Evolutionary conservation across 1,140 invertebrate species (phyloP).

Genomic region (Vanessa tameamea): DNA sequence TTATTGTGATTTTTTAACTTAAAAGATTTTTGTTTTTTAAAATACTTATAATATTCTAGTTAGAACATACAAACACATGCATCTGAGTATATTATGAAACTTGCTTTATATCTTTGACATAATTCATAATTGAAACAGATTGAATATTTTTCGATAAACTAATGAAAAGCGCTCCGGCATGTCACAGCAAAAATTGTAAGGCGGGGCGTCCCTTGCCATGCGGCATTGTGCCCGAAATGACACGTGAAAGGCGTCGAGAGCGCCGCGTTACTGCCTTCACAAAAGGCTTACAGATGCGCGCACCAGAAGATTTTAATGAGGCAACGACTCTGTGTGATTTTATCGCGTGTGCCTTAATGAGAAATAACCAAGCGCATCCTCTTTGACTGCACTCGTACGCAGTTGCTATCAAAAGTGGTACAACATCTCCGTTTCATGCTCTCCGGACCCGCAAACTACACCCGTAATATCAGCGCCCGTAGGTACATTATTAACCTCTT

Average conservation of each 20-base stretch:
- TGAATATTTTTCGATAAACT: constrained; percentile 51
- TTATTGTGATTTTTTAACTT: no score
- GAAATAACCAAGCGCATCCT: constrained; percentile 79
- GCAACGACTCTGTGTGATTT: constrained; percentile 78
- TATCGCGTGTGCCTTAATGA: constrained; percentile 77
- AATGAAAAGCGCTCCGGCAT: constrained; percentile 64
- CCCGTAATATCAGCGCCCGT: constrained; percentile 40
- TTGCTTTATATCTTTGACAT: neutral
- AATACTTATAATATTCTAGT: no score
- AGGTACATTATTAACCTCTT: constrained; percentile 46
- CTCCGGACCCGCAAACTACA: constrained; percentile 37
- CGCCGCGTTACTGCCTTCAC: constrained; percentile 67
- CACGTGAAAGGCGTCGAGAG: constrained; percentile 77
- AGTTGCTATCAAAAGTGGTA: constrained; percentile 64
- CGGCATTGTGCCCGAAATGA: constrained; percentile 77
- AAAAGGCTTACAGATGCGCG: constrained; percentile 80
- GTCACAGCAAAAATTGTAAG: constrained; percentile 66
- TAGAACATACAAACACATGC: no score
- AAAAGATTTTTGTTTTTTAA: no score
- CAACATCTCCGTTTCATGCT: constrained; percentile 48
- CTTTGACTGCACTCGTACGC: constrained; percentile 68
- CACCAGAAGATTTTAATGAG: constrained; percentile 81
- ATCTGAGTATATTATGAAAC: neutral
- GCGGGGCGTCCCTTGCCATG: constrained; percentile 53
- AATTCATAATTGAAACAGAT: constrained; percentile 10